A percentile compares a stretch with the other conserved stretches of the same genome.
These are phyloP conservation scores for Sander vitreus DNA, from an alignment of 2,113 vertebrate species.

Conservation along the genomic window DNA sequence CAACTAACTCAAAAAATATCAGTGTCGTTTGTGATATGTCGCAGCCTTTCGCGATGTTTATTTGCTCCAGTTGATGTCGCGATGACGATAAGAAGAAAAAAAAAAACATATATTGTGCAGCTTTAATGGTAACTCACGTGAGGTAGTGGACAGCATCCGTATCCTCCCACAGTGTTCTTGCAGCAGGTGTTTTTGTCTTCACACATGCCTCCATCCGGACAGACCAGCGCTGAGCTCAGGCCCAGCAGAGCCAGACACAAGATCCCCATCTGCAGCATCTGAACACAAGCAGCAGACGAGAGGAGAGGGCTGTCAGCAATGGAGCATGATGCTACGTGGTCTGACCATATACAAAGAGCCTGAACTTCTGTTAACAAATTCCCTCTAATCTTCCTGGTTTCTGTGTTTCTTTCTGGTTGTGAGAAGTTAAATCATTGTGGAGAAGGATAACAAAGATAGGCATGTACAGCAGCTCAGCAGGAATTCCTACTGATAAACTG, in stretches of 20 bases:
- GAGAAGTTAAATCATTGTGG: background rate
- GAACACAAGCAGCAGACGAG: background rate
- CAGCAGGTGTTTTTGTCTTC: slow-evolving; percentile 86
- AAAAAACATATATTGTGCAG: no score
- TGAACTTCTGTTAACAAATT: background rate
- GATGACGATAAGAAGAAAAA: no score
- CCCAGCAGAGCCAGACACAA: slow-evolving; percentile 64
- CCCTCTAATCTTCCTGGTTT: slow-evolving; percentile 15
- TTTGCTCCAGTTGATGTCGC: no score
- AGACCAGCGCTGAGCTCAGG: slow-evolving; percentile 76
- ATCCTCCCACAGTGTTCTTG: slow-evolving; percentile 68
- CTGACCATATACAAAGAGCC: rapidly evolving
- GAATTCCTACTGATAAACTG: slow-evolving; percentile 30
- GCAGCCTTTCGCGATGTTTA: no score
- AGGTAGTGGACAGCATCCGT: slow-evolving; percentile 88
- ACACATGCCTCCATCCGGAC: slow-evolving; percentile 85
- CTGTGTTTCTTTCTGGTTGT: background rate
- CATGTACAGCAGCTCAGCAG: background rate
- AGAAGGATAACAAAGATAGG: background rate
- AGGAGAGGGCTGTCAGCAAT: background rate
- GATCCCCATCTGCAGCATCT: slow-evolving; percentile 56
- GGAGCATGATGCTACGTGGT: no score
- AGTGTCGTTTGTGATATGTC: no score
- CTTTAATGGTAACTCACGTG: slow-evolving; percentile 80
- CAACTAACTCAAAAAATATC: no score